phyloP scores from a whole-genome alignment of 1,140 invertebrate species.

The Bombus difficillimus region DNA sequence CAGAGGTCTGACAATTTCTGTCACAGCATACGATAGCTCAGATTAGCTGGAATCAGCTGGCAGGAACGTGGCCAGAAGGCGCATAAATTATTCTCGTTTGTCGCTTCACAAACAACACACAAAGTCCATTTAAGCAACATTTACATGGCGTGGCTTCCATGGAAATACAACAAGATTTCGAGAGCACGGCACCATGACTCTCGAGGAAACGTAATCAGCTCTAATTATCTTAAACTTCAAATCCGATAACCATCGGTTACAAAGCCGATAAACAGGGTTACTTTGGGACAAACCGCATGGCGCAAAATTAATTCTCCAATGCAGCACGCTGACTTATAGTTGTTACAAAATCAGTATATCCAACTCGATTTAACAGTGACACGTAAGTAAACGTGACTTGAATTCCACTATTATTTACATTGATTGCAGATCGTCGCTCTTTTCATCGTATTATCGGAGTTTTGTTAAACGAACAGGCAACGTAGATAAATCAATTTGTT shows the following conservation, averaged over 20 bases:
- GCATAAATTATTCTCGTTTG: conserved; percentile 39
- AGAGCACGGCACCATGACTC: background rate
- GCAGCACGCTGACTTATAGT: background rate
- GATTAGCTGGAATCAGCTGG: background rate
- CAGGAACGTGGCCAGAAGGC: background rate
- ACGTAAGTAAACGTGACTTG: no score
- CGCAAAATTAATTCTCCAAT: conserved; percentile 29
- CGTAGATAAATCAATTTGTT: no score
- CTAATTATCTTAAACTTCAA: conserved; percentile 52
- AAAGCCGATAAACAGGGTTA: conserved; percentile 50
- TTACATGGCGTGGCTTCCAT: conserved; percentile 2
- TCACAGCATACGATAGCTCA: no score
- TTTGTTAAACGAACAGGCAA: no score
- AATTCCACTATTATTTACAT: no score
- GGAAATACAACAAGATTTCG: conserved; percentile 29
- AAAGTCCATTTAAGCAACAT: conserved; percentile 48
- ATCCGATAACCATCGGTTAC: conserved; percentile 49
- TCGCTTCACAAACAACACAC: conserved; percentile 11
- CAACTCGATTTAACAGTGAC: no score
- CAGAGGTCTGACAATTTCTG: background rate
- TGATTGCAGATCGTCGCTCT: background rate
- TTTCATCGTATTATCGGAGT: background rate
- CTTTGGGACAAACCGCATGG: background rate
- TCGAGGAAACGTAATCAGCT: conserved; percentile 39
- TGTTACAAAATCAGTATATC: background rate